Evolutionary conservation across 1,140 invertebrate species (phyloP), one percentile per base, ranked within the genome.

Genomic region (Cydia fagiglandana): DNA sequence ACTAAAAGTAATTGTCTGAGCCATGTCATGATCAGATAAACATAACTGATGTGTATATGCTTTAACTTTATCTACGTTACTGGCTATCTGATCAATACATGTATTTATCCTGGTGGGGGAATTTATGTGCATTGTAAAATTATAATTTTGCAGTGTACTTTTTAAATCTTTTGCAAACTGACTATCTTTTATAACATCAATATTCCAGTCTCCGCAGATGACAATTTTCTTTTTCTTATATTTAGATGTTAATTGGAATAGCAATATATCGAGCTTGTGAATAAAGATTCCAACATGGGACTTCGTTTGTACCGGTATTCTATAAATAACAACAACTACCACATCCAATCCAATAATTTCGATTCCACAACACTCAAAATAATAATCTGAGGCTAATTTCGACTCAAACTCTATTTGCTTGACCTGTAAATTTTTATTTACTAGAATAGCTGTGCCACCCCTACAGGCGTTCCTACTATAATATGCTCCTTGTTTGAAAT

Each of bases 1-100:
- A 15, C 9, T 15, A 38, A 73, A 73, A 73, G 68, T 41, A 10
- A 73, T 15, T 13, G 17, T 73, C 17, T 73, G 68, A 10, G 68
- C 30, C 13, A 38, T 73, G 13, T 73, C 38, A 73, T 79, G 78
- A 38, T 77, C 73, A 47, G 75, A 77, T 28, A 77, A 56, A 0
- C 68, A 53, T 38, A 75, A 5, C 17, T 66, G 10, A 5, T 74
- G 53, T n/a, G 50, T 75, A 30, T 75, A 13, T 41, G 73, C 34
- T 5, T 73, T 64, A 24, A 50, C 74, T 20, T 70, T n/a, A 30
- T 73, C 73, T 20, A 77, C 73, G 34, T 79, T 79, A 20, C 78
- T 77, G 53, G 68, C 73, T 34, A 34, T 34, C 34, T 34, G 34
- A 34, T 34, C 34, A 34, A 34, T 34, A 5, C 34, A 34, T 34